phyloP scores from a whole-genome alignment of 2,113 vertebrate genomes.

The Todiramphus saurophagus region DNA sequence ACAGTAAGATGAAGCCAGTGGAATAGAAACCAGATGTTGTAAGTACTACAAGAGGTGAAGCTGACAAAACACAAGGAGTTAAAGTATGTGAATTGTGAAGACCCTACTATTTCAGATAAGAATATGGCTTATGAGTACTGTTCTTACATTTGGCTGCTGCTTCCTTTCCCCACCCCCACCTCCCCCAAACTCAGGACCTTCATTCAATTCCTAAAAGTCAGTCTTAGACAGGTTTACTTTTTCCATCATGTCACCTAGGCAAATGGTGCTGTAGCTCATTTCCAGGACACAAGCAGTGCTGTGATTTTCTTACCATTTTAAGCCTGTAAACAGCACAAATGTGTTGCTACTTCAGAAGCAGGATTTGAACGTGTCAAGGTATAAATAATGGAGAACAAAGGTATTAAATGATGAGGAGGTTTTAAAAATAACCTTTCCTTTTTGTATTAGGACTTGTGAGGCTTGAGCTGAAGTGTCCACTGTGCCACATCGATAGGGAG shows the following conservation, averaged over 20 bases:
- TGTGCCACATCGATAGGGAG: neutral
- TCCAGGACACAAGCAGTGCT: neutral
- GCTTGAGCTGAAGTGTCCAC: neutral
- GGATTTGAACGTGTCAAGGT: neutral
- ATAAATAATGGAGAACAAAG: neutral
- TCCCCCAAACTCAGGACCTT: neutral
- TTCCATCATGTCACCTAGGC: neutral
- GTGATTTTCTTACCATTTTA: neutral
- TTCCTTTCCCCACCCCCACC: neutral
- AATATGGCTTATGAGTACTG: neutral
- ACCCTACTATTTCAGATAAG: neutral
- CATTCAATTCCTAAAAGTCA: neutral
- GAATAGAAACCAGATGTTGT: neutral
- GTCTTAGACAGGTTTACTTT: neutral
- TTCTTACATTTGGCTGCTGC: neutral
- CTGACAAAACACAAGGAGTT: neutral
- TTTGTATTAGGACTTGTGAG: neutral
- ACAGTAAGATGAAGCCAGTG: neutral
- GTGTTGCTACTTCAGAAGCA: neutral
- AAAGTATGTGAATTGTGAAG: neutral
- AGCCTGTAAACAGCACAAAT: neutral
- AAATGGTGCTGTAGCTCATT: neutral
- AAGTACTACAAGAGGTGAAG: neutral
- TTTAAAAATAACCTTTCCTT: neutral
- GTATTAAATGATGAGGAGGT: neutral